Evolutionary conservation across 2,888 invertebrate species (phyloP).

Genomic region (Agrochola macilenta): DNA sequence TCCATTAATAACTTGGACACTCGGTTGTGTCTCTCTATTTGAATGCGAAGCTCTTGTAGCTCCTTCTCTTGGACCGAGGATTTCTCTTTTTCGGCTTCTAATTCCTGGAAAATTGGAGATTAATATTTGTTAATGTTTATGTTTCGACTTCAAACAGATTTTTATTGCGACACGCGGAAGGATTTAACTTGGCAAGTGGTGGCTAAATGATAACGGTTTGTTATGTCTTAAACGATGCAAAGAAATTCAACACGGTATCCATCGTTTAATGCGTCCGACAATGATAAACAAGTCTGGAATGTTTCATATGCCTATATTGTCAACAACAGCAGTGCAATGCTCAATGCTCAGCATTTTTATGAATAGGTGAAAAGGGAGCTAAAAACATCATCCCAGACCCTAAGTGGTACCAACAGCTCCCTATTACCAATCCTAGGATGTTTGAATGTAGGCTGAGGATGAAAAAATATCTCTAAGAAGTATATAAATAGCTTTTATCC

Average conservation of each 20-base stretch:
- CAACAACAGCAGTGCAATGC: neutral
- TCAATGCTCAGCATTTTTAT: neutral
- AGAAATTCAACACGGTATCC: neutral
- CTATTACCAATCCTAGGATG: neutral
- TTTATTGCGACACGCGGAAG: neutral
- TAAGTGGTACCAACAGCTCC: neutral
- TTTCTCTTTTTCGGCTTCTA: conserved; percentile 87
- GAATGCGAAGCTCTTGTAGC: conserved; percentile 84
- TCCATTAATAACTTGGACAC: conserved; percentile 92
- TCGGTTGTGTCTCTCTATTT: conserved; percentile 91
- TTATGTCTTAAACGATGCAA: neutral
- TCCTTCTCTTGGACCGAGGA: conserved; percentile 89
- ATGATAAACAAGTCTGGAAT: neutral
- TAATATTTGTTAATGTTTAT: neutral
- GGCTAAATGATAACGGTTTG: neutral
- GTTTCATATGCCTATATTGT: neutral
- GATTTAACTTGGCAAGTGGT: neutral
- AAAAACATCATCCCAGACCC: neutral
- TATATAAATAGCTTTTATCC: neutral
- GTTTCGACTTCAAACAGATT: neutral
- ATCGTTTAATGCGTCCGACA: neutral
- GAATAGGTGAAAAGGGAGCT: neutral
- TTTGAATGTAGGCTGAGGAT: neutral
- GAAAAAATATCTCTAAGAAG: neutral
- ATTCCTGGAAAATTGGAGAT: conserved; percentile 79